Percentiles rank a stretch among this genome's conserved stretches.
Evolutionary conservation across 2,113 vertebrate species (phyloP).

Genomic region (Coptodon bakossiorum): DNA sequence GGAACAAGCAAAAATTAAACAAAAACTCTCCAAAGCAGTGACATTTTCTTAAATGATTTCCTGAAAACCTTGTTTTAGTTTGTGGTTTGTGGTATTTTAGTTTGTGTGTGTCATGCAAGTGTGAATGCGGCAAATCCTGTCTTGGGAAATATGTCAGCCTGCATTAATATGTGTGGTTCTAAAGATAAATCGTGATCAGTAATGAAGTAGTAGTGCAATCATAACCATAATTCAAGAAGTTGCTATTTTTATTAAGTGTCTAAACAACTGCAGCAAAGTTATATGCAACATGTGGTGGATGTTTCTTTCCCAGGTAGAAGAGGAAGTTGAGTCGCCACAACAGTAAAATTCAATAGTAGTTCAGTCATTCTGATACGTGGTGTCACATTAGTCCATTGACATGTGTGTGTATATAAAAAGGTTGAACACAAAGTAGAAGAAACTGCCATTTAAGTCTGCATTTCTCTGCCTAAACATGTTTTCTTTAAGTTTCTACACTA

Average conservation of each 20-base stretch:
- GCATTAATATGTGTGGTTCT: not conserved
- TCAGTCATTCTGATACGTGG: not conserved
- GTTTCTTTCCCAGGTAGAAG: not conserved
- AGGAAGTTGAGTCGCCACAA: not conserved
- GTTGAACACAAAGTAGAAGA: not conserved
- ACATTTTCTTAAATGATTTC: not conserved
- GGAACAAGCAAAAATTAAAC: not conserved
- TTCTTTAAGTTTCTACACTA: not conserved
- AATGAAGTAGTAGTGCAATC: not conserved
- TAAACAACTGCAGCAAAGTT: not conserved
- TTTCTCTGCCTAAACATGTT: not conserved
- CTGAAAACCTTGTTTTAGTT: not conserved
- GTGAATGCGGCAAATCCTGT: not conserved
- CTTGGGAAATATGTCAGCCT: not conserved
- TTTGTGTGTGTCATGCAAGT: not conserved
- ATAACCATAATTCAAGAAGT: not conserved
- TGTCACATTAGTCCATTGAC: not conserved
- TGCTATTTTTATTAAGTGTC: not conserved
- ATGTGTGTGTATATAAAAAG: not conserved
- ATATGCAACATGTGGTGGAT: not conserved
- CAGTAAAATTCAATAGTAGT: not conserved
- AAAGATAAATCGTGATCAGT: not conserved
- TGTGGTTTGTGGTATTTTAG: not conserved
- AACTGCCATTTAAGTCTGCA: not conserved
- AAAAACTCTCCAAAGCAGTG: not conserved